Conservation (phyloP, 2,797 vertebrate genomes). For the Emys orbicularis region DNA sequence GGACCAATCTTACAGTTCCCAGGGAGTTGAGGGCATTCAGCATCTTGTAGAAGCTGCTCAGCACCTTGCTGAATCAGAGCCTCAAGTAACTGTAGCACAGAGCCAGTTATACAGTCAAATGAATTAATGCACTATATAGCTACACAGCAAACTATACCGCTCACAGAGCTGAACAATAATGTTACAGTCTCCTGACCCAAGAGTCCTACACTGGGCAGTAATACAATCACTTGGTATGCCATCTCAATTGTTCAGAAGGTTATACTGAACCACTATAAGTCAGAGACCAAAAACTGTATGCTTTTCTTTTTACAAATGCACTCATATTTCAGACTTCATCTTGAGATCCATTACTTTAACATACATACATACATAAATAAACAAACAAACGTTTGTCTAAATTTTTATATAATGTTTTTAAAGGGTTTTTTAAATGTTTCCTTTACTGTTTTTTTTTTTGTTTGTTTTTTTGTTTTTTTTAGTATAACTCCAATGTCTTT, state of each 20-base stretch:
- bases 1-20: rapidly evolving
- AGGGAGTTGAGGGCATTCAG: neutral
- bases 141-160: neutral
- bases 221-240: slow-evolving; percentile 9
- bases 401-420: neutral
- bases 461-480: neutral
- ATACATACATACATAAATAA: rapidly evolving
- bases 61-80: neutral
- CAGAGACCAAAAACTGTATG: neutral
- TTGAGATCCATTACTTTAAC: neutral
- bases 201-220: neutral
- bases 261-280: neutral
- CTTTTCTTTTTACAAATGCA: neutral
- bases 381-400: neutral
- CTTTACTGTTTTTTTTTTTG: neutral
- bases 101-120: neutral
- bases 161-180: neutral
- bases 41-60: neutral
- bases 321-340: neutral
- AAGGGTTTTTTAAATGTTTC: neutral
- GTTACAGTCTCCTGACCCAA: slow-evolving; percentile 6
- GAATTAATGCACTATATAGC: neutral
- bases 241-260: neutral
- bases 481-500: neutral
- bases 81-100: neutral